Conservation (phyloP, 2,797 vertebrate genomes). For the Pseudocheirus occidentalis region DNA sequence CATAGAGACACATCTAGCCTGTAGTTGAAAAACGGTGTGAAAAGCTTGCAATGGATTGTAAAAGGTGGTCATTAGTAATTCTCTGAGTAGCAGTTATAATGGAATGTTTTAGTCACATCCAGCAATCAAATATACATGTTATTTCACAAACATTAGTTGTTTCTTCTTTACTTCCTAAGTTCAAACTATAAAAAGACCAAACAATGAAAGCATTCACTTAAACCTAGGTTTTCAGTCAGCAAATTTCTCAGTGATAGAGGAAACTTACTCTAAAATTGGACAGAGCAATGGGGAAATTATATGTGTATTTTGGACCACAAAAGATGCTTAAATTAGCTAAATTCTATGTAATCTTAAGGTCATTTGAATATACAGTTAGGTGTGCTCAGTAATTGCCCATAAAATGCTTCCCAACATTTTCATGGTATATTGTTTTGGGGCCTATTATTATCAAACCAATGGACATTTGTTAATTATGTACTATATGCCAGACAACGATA, state of each 20-base stretch:
- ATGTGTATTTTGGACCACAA: not conserved
- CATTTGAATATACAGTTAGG: constrained; percentile 29
- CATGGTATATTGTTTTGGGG: not conserved
- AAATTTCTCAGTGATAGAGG: not conserved
- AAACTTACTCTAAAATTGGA: constrained; percentile 6
- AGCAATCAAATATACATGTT: not conserved
- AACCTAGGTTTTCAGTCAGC: not conserved
- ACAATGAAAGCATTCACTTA: not conserved
- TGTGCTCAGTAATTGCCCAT: not conserved
- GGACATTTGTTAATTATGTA: not conserved
- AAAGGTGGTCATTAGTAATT: not conserved
- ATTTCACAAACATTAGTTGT: not conserved
- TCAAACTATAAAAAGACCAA: not conserved
- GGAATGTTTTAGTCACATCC: not conserved
- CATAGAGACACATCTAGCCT: not conserved
- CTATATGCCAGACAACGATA: not conserved
- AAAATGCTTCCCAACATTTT: not conserved
- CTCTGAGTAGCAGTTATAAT: not conserved
- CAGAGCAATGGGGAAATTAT: constrained; percentile 29
- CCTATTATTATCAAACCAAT: not conserved
- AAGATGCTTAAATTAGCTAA: constrained; percentile 9
- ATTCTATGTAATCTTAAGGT: constrained; percentile 8
- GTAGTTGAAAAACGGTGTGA: not conserved
- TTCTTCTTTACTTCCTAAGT: not conserved
- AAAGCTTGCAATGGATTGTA: not conserved